Evolutionary conservation across 2,888 invertebrate species (phyloP).

Genomic region (Hyppa rectilinea): DNA sequence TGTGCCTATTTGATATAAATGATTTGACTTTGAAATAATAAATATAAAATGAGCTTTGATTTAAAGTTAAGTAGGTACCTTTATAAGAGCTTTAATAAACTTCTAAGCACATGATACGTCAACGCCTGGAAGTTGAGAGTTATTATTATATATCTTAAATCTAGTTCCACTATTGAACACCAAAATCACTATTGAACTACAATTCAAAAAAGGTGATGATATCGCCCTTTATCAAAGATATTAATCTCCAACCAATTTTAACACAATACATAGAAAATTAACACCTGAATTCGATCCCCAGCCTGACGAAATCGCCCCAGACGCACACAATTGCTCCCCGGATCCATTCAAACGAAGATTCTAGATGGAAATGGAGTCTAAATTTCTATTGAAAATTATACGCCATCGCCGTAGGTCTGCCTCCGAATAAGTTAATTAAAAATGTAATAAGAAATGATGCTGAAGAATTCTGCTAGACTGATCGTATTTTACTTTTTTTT

Average conservation of each 20-base stretch:
- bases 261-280: slow-evolving; percentile 54
- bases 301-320: slow-evolving; percentile 37
- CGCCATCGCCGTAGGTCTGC: slow-evolving; percentile 33
- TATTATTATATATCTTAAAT: too few species aligned
- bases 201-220: background rate
- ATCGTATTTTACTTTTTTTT: slow-evolving; percentile 50
- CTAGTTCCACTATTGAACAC: too few species aligned
- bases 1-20: too few species aligned
- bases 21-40: too few species aligned
- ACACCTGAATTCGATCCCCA: slow-evolving; percentile 38
- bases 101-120: background rate
- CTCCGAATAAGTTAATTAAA: slow-evolving; percentile 72
- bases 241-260: slow-evolving; percentile 20
- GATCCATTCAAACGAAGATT: slow-evolving; percentile 48
- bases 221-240: background rate
- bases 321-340: slow-evolving; percentile 46
- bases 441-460: slow-evolving; percentile 69
- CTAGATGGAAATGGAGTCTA: slow-evolving; percentile 56
- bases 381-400: slow-evolving; percentile 69
- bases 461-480: slow-evolving; percentile 51
- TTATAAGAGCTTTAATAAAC: too few species aligned
- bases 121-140: background rate
- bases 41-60: too few species aligned
- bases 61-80: background rate
- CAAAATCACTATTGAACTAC: background rate